These are phyloP conservation scores for Nephrocerus scutellatus DNA, from an alignment of 2,888 invertebrate species.

Conservation along the genomic window DNA sequence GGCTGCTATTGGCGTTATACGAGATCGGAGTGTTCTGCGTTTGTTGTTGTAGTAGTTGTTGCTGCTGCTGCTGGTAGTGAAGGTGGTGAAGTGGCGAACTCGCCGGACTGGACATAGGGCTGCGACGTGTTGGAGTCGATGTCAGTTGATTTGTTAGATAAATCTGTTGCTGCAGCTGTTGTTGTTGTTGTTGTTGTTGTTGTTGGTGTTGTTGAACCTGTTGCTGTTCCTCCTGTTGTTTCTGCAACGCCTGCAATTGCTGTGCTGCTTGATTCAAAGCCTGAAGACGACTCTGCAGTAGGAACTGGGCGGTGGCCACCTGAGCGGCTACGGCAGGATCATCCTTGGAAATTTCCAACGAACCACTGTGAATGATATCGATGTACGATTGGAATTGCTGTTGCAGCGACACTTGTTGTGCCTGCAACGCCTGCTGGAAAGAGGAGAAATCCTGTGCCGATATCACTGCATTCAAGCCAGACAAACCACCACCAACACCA, in stretches of 20 bases:
- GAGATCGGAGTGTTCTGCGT: slow-evolving; percentile 21
- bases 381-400: slow-evolving; percentile 47
- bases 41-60: too few relatives aligned
- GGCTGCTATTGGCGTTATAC: slow-evolving; percentile 35
- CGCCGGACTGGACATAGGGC: slow-evolving; percentile 43
- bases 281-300: slow-evolving; percentile 67
- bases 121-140: slow-evolving; percentile 41
- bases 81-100: slow-evolving; percentile 42
- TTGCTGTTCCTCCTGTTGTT: slow-evolving; percentile 52
- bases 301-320: slow-evolving; percentile 59
- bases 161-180: slow-evolving; percentile 9
- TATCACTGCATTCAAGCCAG: slow-evolving; percentile 26
- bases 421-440: slow-evolving; percentile 43
- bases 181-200: slow-evolving; percentile 21
- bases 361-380: slow-evolving; percentile 41
- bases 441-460: slow-evolving; percentile 41
- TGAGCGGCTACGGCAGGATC: slow-evolving; percentile 41
- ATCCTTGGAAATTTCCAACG: slow-evolving; percentile 36
- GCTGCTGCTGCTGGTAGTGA: too few relatives aligned
- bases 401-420: slow-evolving; percentile 44
- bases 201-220: slow-evolving; percentile 21
- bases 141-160: too few relatives aligned
- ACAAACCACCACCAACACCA: too few relatives aligned
- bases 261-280: slow-evolving; percentile 79
- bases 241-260: slow-evolving; percentile 73